Conservation (phyloP, 2,797 vertebrate genomes). For the Alosa sapidissima region DNA sequence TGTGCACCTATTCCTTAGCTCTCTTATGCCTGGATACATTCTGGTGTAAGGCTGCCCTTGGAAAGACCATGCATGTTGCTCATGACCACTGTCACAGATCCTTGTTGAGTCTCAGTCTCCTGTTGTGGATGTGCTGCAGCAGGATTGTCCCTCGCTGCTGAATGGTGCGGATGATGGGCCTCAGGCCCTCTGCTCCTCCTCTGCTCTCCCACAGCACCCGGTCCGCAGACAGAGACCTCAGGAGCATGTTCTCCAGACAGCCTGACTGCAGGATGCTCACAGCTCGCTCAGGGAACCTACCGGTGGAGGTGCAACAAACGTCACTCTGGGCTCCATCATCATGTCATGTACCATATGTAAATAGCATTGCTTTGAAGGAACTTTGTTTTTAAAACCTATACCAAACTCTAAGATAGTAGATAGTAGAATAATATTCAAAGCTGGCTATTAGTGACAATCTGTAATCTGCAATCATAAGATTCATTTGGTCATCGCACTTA, state of each 20-base stretch:
- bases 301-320: neutral
- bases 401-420: neutral
- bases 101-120: constrained; percentile 66
- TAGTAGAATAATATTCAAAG: no score
- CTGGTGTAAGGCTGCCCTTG: neutral
- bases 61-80: neutral
- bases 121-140: constrained; percentile 76
- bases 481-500: constrained; percentile 64
- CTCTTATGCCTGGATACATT: neutral
- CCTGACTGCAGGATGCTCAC: constrained; percentile 79
- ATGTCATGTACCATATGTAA: neutral
- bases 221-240: constrained; percentile 80
- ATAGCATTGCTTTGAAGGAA: neutral
- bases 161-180: constrained; percentile 69
- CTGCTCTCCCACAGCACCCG: constrained; percentile 84
- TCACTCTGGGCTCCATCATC: neutral
- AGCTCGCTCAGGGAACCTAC: constrained; percentile 81
- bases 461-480: neutral
- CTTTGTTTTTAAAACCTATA: neutral
- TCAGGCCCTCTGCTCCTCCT: constrained; percentile 73
- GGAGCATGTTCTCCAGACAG: constrained; percentile 80
- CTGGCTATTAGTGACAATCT: neutral
- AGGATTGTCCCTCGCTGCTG: constrained; percentile 76
- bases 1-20: neutral
- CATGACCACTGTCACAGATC: constrained; percentile 60